Evolutionary conservation across 23 tunicate species (phyloP).

Genomic region (Diplosoma virens): DNA sequence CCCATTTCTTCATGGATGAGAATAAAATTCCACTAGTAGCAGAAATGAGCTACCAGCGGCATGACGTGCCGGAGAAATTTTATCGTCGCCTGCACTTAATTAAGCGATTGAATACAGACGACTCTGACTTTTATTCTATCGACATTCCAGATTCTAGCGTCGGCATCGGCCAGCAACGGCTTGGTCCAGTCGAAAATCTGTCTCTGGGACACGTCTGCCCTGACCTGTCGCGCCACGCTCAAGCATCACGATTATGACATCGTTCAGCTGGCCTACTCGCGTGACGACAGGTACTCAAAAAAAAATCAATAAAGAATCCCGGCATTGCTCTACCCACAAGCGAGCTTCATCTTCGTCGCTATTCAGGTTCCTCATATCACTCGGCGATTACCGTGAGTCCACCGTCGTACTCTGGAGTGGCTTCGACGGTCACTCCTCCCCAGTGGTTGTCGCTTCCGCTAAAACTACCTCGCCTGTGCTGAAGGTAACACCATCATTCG

Average conservation of each 20-base stretch:
- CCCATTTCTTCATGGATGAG: no score
- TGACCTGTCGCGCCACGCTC: constrained; percentile 39
- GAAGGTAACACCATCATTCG: constrained; percentile 28
- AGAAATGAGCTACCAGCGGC: no score
- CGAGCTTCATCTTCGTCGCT: no score
- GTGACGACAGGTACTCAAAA: constrained; percentile 87
- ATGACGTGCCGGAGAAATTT: no score
- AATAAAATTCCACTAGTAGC: no score
- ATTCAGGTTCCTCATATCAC: constrained; percentile 54
- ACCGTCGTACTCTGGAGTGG: constrained; percentile 61
- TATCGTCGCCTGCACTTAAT: no score
- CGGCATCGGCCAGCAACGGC: constrained; percentile 78
- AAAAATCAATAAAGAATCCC: no score
- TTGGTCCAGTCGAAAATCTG: constrained; percentile 57
- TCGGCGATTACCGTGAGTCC: constrained; percentile 85
- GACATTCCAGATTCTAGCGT: constrained; percentile 60
- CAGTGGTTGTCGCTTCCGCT: constrained; percentile 55
- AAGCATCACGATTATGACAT: constrained; percentile 69
- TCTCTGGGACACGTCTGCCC: constrained; percentile 60
- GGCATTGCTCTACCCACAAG: no score
- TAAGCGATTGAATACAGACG: no score
- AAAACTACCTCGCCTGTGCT: constrained; percentile 47
- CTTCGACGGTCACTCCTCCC: constrained; percentile 59
- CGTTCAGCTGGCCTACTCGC: constrained; percentile 55
- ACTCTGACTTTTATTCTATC: background rate